Base-by-base conservation (phyloP, 2,113 vertebrate genomes). In the Athene cunicularia region DNA sequence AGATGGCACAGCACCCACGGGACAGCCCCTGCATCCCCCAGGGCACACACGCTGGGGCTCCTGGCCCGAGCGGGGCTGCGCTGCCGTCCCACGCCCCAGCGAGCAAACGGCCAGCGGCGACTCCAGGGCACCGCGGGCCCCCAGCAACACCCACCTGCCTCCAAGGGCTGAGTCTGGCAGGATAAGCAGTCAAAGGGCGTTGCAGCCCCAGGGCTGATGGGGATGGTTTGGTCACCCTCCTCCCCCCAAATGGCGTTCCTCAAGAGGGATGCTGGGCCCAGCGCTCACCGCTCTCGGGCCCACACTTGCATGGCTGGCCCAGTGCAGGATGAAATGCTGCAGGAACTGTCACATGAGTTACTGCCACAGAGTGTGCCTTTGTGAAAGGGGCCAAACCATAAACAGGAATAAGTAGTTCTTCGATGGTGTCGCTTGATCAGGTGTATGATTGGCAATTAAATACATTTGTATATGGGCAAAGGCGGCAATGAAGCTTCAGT, bases 341-440 rank as follows among this genome's bases (percentile, higher is more conserved):
- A 58, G 70, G 84, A 96, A 93, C 91, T 22, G 18, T 47, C 60
- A 81, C 35, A 37, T 49, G 93, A 94, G 93, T 80, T 87, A 68
- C 73, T 43, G 91, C 43, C 16, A 1, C 9, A 33, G 35, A 39
- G 23, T 1, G 9, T 33, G 14, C 19, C 33, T 37, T 28, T 9
- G 13, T 14, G 41, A 21, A 64, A 56, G 16, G 41, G 41, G 28
- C n/a, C 86, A 80, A 73, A 64, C 43, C 55, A 35, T 59, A 88
- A 90, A 26, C 18, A 58, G 58, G 81, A 91, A 87, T 33, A 60
- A 71, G 60, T 23, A 68, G 47, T 37, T 64, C 86, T 24, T 52
- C 30, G 53, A 47, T 2, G 1, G 33, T 16, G 23, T 64, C 88
- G 67, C 19, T 84, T 77, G 39, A n/a, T 83, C 49, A 95, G 60